Evolutionary conservation across 2,113 vertebrate genomes (phyloP), one percentile per base, ranked within the genome.

Genomic region (Malurus elegans): DNA sequence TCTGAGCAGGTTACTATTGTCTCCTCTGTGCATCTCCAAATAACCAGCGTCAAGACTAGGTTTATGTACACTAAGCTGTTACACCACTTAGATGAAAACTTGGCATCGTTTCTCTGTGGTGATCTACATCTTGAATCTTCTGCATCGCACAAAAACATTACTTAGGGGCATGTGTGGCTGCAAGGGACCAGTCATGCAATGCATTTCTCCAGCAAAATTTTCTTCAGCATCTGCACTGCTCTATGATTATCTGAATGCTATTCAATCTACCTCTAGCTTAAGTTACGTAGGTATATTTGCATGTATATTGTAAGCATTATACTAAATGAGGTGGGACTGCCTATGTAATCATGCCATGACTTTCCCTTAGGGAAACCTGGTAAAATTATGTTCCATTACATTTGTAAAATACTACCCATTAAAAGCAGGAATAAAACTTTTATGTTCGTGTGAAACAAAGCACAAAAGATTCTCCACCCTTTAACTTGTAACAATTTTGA

Each of bases 381-480:
- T 95, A 93, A 97, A 96, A 97, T 97, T 95, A 97, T 95, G 92
- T 97, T 94, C 90, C 87, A 94, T 97, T 96, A 95, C 88, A 84
- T 96, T 92, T 96, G 73, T 94, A 93, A 97, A 98, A 94, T 92
- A 93, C 75, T 95, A 93, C 64, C 87, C 88, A 97, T 97, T 97
- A 97, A 95, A 96, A 97, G 74, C 71, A 89, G 79, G 91, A 96
- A 96, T 97, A 97, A 97, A 93, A 96, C 90, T 95, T 97, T 95
- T 94, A 96, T 85, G 82, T 90, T 94, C 91, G 62, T 84, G 86
- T 83, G 92, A 97, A 97, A 94, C 81, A 97, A 97, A 94, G 90
- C 91, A 96, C 90, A 93, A 92, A 97, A 85, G 32, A 86, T 71
- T 87, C 86, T 91, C 84, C 79, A 90, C 42, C 80, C 87, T 91